These are phyloP conservation scores for Barbus barbus DNA, from an alignment of 2,113 vertebrate genomes.

Conservation along the genomic window DNA sequence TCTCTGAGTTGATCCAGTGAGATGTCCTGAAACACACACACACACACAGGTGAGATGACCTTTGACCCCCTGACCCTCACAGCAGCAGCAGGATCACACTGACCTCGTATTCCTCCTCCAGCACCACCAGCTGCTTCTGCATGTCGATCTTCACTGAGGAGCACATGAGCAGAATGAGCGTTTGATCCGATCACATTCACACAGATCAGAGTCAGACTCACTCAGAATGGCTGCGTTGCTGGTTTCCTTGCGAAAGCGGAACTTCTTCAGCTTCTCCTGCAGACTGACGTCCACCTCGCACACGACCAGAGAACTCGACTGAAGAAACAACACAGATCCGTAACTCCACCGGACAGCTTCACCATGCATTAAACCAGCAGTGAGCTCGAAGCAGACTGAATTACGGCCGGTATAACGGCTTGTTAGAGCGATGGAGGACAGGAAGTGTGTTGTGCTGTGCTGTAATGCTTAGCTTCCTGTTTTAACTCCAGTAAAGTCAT, in stretches of 20 bases:
- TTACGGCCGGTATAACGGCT: neutral
- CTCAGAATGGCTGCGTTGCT: slow-evolving; percentile 86
- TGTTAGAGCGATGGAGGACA: neutral
- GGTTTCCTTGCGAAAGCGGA: slow-evolving; percentile 87
- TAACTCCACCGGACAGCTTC: neutral
- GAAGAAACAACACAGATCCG: slow-evolving; percentile 27
- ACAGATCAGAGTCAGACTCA: slow-evolving; percentile 69
- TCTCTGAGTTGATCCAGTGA: slow-evolving; percentile 82
- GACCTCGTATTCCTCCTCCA: slow-evolving; percentile 85
- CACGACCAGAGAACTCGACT: slow-evolving; percentile 85
- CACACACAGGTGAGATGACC: neutral
- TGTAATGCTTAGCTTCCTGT: too few species aligned
- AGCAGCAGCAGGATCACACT: slow-evolving; percentile 35
- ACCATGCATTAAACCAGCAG: too few species aligned
- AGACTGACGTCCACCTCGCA: slow-evolving; percentile 84
- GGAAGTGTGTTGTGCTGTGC: neutral
- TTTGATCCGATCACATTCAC: slow-evolving; percentile 61
- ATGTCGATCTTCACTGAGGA: slow-evolving; percentile 85
- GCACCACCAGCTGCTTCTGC: slow-evolving; percentile 78
- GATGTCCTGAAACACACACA: slow-evolving; percentile 75
- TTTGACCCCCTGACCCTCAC: neutral
- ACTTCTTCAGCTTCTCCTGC: slow-evolving; percentile 79
- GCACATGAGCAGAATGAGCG: neutral
- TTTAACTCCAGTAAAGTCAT: too few species aligned
- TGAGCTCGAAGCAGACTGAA: neutral